These are phyloP conservation scores for Drosophila jambulina DNA, from an alignment of 1,140 invertebrate genomes.

Conservation along the genomic window DNA sequence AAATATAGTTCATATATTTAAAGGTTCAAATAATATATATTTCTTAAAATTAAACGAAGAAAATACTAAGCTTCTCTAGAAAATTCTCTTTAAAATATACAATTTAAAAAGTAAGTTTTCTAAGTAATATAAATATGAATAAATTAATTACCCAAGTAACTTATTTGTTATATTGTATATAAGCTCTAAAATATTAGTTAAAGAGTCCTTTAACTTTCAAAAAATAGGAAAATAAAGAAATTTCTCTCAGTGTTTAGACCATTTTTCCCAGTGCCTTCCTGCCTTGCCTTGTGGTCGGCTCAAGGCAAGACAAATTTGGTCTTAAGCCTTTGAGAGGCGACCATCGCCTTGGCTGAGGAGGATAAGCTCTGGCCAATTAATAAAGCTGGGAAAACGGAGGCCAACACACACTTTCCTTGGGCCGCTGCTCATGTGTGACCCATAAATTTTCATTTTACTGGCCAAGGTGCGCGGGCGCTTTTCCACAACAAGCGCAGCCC, in stretches of 20 bases:
- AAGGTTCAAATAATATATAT: accelerated
- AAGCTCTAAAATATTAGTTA: not conserved
- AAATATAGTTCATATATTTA: not conserved
- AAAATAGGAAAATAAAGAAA: not conserved
- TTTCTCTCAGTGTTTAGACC: not conserved
- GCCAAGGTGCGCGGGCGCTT: conserved; percentile 62
- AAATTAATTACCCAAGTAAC: not conserved
- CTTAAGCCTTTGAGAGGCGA: conserved; percentile 43
- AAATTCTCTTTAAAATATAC: not conserved
- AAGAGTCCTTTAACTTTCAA: no score
- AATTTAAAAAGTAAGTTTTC: not conserved
- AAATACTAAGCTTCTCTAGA: not conserved
- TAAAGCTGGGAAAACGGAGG: conserved; percentile 49
- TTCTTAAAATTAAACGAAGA: not conserved
- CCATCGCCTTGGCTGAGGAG: conserved; percentile 39
- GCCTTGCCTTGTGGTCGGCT: conserved; percentile 59
- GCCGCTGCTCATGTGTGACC: conserved; percentile 70
- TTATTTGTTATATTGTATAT: no score
- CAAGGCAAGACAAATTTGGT: conserved; percentile 73
- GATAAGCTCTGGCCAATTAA: conserved; percentile 63
- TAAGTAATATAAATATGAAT: not conserved
- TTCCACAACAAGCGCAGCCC: conserved; percentile 10
- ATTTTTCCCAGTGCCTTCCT: not conserved
- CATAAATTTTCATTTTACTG: conserved; percentile 83
- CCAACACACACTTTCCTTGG: conserved; percentile 33